Percentiles rank a stretch among this genome's conserved stretches.
Conservation (phyloP, 2,797 vertebrate species). For the Rhincodon typus region DNA sequence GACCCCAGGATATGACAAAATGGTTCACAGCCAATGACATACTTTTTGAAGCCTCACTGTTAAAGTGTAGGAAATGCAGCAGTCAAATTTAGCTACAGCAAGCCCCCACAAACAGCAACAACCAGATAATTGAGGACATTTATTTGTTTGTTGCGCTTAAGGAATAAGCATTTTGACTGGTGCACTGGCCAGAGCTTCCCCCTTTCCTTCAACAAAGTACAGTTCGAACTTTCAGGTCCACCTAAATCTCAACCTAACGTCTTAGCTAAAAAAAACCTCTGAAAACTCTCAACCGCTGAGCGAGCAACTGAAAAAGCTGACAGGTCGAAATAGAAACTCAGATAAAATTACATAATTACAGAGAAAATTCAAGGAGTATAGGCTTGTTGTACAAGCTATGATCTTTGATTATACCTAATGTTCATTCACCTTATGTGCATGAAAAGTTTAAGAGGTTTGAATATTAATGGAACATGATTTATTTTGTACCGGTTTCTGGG, state of each 20-base stretch:
- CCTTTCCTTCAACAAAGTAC: background rate
- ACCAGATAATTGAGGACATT: background rate
- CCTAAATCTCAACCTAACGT: background rate
- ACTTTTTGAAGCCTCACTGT: background rate
- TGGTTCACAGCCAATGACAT: background rate
- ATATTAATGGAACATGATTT: background rate
- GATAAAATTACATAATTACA: background rate
- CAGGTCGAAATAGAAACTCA: background rate
- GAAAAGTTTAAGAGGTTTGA: background rate
- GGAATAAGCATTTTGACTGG: background rate
- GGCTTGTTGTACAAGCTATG: background rate
- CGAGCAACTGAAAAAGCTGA: background rate
- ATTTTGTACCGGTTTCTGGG: background rate
- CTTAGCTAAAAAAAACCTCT: background rate
- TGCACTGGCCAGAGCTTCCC: background rate
- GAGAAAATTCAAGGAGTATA: background rate
- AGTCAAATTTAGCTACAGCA: background rate
- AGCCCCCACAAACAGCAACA: background rate
- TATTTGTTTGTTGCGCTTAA: background rate
- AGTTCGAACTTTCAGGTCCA: too few relatives aligned
- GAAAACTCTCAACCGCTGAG: background rate
- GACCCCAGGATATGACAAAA: background rate
- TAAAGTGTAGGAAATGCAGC: background rate
- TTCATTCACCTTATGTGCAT: background rate
- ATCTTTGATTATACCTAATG: background rate